Evolutionary conservation across 2,888 invertebrate genomes (phyloP).

Genomic region (Stenurella melanura): DNA sequence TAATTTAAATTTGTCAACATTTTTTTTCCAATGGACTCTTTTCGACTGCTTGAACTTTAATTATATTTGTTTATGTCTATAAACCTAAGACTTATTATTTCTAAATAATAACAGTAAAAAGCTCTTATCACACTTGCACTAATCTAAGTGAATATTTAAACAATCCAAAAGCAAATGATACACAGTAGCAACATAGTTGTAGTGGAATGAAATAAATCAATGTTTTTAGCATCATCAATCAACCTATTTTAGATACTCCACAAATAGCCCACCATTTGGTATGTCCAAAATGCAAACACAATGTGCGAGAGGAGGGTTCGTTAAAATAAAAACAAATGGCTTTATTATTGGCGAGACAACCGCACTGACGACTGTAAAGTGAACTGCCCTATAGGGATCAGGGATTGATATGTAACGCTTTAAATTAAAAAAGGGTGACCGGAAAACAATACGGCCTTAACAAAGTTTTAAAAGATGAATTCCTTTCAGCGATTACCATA

Average conservation of each 20-base stretch:
- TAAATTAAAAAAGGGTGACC: constrained; percentile 54
- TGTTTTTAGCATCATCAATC: constrained; percentile 61
- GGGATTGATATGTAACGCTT: constrained; percentile 50
- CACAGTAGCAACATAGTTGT: constrained; percentile 57
- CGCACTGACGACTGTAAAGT: constrained; percentile 50
- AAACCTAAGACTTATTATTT: too few relatives aligned
- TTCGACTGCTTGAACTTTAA: too few relatives aligned
- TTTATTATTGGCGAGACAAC: constrained; percentile 44
- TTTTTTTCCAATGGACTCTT: too few relatives aligned
- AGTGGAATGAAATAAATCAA: constrained; percentile 62
- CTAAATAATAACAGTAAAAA: neutral
- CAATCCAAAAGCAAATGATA: constrained; percentile 53
- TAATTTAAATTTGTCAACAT: too few relatives aligned
- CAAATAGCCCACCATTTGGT: constrained; percentile 54
- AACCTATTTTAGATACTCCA: constrained; percentile 63
- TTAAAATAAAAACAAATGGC: constrained; percentile 31
- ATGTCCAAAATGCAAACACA: constrained; percentile 33
- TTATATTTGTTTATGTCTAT: too few relatives aligned
- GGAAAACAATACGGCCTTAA: constrained; percentile 65
- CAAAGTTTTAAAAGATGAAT: constrained; percentile 66
- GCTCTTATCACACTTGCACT: neutral
- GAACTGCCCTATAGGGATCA: constrained; percentile 50
- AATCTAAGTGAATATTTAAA: constrained; percentile 46
- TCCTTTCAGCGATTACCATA: constrained; percentile 63
- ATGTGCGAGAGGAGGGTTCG: constrained; percentile 18